A percentile compares a stretch with the other conserved stretches of the same genome.
phyloP scores from a whole-genome alignment of 2,113 vertebrate genomes.

The Aramus guarauna region DNA sequence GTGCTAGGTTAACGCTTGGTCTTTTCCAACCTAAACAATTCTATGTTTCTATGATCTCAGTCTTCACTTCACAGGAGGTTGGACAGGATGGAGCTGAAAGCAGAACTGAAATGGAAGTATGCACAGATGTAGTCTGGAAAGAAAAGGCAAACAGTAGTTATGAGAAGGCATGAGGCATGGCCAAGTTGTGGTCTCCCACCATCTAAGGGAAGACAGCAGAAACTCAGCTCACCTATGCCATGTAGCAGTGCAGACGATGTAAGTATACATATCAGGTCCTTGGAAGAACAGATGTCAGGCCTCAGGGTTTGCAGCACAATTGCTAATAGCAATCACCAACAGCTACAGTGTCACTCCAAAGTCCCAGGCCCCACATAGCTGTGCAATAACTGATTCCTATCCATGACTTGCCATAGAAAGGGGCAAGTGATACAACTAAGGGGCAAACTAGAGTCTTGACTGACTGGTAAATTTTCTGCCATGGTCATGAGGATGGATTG shows the following conservation, averaged over 20 bases:
- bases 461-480: not conserved
- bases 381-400: not conserved
- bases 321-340: not conserved
- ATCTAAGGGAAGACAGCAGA: not conserved
- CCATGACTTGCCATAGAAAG: not conserved
- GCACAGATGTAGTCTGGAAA: not conserved
- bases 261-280: not conserved
- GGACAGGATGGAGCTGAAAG: not conserved
- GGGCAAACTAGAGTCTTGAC: not conserved
- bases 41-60: not conserved
- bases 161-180: not conserved
- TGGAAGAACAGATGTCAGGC: not conserved
- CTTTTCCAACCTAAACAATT: too few relatives aligned
- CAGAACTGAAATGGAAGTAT: not conserved
- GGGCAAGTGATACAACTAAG: rapidly evolving
- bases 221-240: not conserved
- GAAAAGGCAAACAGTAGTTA: not conserved
- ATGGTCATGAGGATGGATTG: not conserved
- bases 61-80: not conserved
- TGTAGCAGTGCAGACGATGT: not conserved
- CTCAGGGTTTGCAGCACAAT: not conserved
- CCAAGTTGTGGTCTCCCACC: not conserved
- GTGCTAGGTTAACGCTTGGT: too few relatives aligned
- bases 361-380: not conserved
- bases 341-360: not conserved